Conservation (phyloP, 2,797 vertebrate genomes). For the Helostoma temminkii region DNA sequence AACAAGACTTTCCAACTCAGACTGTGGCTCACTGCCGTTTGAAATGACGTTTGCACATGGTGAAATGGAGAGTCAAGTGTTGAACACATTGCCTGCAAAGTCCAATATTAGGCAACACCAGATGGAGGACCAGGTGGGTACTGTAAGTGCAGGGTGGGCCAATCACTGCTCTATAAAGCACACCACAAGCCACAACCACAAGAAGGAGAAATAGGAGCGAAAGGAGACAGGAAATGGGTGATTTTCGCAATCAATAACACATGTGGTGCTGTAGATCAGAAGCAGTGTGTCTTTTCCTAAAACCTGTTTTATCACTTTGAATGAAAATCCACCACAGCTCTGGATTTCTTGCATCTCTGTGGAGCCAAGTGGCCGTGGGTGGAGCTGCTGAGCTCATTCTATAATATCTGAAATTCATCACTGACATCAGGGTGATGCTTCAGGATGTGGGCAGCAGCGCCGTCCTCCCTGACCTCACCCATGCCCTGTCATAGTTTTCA, state of each 20-base stretch:
- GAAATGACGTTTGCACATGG: conserved; percentile 45
- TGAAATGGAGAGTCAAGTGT: conserved; percentile 30
- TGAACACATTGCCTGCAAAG: conserved; percentile 20
- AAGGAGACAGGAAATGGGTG: conserved; percentile 46
- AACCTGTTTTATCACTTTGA: conserved; percentile 17
- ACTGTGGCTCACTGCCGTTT: conserved; percentile 64
- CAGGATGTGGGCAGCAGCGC: conserved; percentile 31
- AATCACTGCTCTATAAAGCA: conserved; percentile 33
- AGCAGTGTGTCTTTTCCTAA: neutral
- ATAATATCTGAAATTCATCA: conserved; percentile 33
- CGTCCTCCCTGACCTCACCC: conserved; percentile 40
- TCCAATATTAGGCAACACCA: conserved; percentile 54
- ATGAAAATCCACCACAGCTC: conserved; percentile 19
- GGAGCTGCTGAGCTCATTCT: conserved; percentile 58
- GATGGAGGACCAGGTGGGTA: conserved; percentile 65
- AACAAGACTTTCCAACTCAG: conserved; percentile 60
- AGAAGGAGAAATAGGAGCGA: conserved; percentile 18
- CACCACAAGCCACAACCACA: conserved; percentile 24
- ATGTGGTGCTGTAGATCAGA: conserved; percentile 44
- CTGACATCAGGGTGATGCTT: conserved; percentile 49
- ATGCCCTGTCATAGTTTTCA: conserved; percentile 9
- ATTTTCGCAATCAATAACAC: conserved; percentile 55
- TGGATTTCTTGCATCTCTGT: conserved; percentile 24
- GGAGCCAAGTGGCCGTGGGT: conserved; percentile 35
- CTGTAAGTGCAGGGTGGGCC: conserved; percentile 56